Base-by-base conservation (phyloP, 2,113 vertebrate species). In the Scortum barcoo region DNA sequence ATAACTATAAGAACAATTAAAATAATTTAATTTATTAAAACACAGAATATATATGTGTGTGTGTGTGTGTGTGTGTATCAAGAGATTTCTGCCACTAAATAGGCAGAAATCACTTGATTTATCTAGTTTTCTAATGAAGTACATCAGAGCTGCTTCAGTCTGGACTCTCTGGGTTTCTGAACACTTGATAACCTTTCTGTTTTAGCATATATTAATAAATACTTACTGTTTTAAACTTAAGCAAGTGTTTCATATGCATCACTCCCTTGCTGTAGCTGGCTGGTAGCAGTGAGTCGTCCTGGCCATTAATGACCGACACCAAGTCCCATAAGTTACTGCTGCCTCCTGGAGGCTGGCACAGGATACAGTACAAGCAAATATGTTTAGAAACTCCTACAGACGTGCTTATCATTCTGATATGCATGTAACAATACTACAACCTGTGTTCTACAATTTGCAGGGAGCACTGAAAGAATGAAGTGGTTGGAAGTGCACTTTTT, bases 291-390 rank as follows among this genome's bases (percentile, higher is more conserved):
- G 97, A 98, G 79, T 99, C 98, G 12, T 99, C 98, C 81, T 98
- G 97, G 3, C 97, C 98, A 50, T 96, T 96, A 76, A 99, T 93
- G 66, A 99, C 96, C 3, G 97, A 96, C 73, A 99, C 97, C 83
- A 99, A 90, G 90, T 97, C 97, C 98, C 98, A 99, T 63, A 99
- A 93, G 92, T 99, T 99, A 76, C 96, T 96, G 93, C 96, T 99
- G 90, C 97, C 98, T 78, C 97, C 97, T 85, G 97, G 97, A 92
- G 97, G 96, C 98, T 99, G 82, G 0, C 0, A 1, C 3, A 70
- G 80, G 17, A 73, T 5, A 68, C 0, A 60, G 70, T 7, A 69
- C 17, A 68, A 24, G 65, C 7, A 84, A 13, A 66, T 40, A 63
- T 11, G 40, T 17, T 24, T n/a, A 78, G 38, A 71, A 9, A 83